phyloP scores from a whole-genome alignment of 1,140 invertebrate species.

The Brachionus rotundiformis region DNA sequence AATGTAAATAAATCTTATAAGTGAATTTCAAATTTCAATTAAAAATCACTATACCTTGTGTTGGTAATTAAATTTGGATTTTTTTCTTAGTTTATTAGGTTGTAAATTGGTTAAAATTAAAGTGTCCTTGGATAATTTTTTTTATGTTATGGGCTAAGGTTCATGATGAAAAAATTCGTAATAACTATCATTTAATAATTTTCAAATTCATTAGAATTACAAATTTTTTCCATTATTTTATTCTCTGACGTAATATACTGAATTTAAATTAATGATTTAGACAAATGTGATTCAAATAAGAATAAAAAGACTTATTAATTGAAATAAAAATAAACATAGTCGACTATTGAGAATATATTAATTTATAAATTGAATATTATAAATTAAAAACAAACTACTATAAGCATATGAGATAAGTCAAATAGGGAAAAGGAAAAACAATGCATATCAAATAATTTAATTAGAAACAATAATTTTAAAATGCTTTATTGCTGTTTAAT shows the following conservation, averaged over 20 bases:
- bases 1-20: too few relatives aligned
- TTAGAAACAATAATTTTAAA: neutral
- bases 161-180: too few relatives aligned
- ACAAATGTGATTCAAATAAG: neutral
- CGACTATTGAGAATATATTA: neutral
- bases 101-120: too few relatives aligned
- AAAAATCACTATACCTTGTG: too few relatives aligned
- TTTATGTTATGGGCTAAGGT: too few relatives aligned
- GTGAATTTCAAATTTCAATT: too few relatives aligned
- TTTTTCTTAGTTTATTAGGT: too few relatives aligned
- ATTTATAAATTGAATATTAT: neutral
- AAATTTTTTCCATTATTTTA: neutral
- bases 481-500: neutral
- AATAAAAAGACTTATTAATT: neutral
- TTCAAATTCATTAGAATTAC: neutral
- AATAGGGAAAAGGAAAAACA: neutral
- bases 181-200: too few relatives aligned
- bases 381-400: neutral
- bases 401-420: neutral
- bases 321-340: neutral
- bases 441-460: neutral
- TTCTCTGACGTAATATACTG: neutral
- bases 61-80: too few relatives aligned
- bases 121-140: too few relatives aligned
- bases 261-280: neutral